phyloP scores from a whole-genome alignment of 2,113 vertebrate genomes.

The Nannobrachium achirus region DNA sequence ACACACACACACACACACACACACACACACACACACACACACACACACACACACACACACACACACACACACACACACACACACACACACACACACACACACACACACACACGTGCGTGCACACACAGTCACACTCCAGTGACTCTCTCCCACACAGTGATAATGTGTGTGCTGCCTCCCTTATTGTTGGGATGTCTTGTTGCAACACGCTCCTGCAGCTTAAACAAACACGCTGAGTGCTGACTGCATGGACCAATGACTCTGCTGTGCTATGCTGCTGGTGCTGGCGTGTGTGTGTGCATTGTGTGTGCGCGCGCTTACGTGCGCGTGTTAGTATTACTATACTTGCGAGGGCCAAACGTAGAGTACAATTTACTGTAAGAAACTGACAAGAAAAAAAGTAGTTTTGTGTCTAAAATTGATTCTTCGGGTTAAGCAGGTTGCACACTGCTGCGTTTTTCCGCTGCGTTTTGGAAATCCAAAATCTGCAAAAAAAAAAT shows the following conservation, averaged over 20 bases:
- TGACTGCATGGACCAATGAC: slow-evolving; percentile 43
- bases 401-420: too few relatives aligned
- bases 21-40: slow-evolving; percentile 11
- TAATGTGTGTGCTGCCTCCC: too few relatives aligned
- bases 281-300: background rate
- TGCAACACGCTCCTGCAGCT: slow-evolving; percentile 60
- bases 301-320: background rate
- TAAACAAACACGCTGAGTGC: slow-evolving; percentile 52
- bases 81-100: slow-evolving; percentile 25
- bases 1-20: background rate
- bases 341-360: too few relatives aligned
- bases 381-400: too few relatives aligned
- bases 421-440: too few relatives aligned
- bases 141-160: slow-evolving; percentile 31
- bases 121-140: slow-evolving; percentile 25
- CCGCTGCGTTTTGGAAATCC: too few relatives aligned
- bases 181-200: slow-evolving; percentile 53
- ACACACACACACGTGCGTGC: slow-evolving; percentile 23
- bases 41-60: slow-evolving; percentile 16
- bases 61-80: slow-evolving; percentile 29
- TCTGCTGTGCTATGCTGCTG: background rate
- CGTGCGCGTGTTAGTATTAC: background rate
- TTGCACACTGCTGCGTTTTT: too few relatives aligned
- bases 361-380: too few relatives aligned
- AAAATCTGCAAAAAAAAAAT: too few relatives aligned